Base-by-base conservation (phyloP, 2,888 invertebrate species). In the Isoperla grammatica region DNA sequence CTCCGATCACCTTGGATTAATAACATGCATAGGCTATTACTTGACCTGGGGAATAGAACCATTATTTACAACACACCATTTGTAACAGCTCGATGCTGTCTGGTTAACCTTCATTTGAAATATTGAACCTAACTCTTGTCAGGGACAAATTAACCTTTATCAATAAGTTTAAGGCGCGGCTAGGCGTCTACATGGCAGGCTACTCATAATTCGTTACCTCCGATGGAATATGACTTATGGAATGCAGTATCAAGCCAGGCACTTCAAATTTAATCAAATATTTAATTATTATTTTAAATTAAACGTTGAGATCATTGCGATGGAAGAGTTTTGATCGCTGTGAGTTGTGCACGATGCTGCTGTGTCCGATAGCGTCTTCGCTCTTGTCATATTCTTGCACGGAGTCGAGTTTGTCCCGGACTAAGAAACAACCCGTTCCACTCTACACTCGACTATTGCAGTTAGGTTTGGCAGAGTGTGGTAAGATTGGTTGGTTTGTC, bases 61-160 rank as follows among this genome's bases (percentile, higher is more conserved):
- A 56, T 56, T 56, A 60, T 55, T 56, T 60, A 48, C 56, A 29
- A 43, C 6, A 8, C 56, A 35, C 50, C 60, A 48, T 48, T 56
- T 19, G 17, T 13, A 11, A 13, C 17, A 19, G 15, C 45, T 4
- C 45, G 13, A 5, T 23, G 48, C 29, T 22, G 59, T 59, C 61
- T 59, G 56, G 59, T 61, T 61, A 61, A 46, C 61, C 61, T 61
- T 61, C 61, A 35, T 45, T 56, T 59, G 61, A 61, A 59, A 61
- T 61, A 61, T 61, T 59, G 61, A 50, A 43, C 56, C 61, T 46
- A 46, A 20, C 35, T 40, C 56, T 56, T 62, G 62, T 60, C 62
- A 62, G 56, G 53, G 62, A 57, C 57, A 60, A 62, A 62, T 62
- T 62, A 60, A 62, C 62, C 57, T 59, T 60, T 62, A 62, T 62